Conservation (phyloP, 1,140 invertebrate species). For the Semibalanus balanoides region DNA sequence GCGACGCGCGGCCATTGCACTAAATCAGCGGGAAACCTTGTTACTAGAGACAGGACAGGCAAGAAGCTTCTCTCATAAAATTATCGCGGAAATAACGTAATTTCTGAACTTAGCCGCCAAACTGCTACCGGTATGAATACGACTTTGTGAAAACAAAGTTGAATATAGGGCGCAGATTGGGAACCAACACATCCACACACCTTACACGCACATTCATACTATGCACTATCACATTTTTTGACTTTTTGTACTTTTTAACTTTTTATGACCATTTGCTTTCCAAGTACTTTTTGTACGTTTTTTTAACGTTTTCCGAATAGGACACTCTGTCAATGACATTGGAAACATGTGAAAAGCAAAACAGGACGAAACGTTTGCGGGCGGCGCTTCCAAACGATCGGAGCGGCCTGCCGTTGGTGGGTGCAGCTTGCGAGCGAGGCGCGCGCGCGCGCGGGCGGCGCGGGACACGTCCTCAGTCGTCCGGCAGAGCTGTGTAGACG, state of each 20-base stretch:
- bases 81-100: background rate
- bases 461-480: background rate
- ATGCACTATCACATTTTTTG: background rate
- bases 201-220: background rate
- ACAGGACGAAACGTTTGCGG: background rate
- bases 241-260: constrained; percentile 3
- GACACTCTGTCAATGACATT: background rate
- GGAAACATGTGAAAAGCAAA: constrained; percentile 2
- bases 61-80: background rate
- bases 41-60: background rate
- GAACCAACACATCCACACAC: no score
- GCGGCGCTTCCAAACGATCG: no score
- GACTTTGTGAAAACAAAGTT: background rate
- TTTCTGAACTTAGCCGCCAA: background rate
- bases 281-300: background rate
- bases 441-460: no score
- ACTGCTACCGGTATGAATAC: background rate
- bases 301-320: background rate
- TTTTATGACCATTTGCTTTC: background rate
- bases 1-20: no score
- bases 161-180: background rate
- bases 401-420: no score
- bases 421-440: no score
- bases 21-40: background rate
- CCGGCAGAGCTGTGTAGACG: background rate